A percentile compares a stretch with the other conserved stretches of the same genome.
These are phyloP conservation scores for Lerista edwardsae DNA, from an alignment of 2,797 vertebrate genomes.

Conservation along the genomic window DNA sequence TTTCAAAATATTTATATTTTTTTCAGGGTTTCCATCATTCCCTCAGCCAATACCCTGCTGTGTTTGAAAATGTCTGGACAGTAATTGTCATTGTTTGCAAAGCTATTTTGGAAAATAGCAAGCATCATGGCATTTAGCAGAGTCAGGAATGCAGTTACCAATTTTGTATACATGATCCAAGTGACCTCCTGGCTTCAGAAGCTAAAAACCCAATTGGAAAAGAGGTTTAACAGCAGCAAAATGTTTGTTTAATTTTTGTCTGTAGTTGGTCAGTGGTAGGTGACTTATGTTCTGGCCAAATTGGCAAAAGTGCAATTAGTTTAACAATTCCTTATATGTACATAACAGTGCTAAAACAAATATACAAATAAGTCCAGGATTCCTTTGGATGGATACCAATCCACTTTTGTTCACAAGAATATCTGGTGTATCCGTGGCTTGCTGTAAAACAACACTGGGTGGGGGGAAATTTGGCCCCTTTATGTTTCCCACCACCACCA, in stretches of 20 bases:
- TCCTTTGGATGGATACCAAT: slow-evolving; percentile 47
- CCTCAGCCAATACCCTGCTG: slow-evolving; percentile 77
- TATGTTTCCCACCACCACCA: no score
- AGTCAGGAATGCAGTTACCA: slow-evolving; percentile 77
- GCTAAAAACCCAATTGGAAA: slow-evolving; percentile 59
- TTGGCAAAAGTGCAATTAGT: slow-evolving; percentile 75
- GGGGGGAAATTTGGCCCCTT: no score
- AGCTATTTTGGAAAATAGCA: slow-evolving; percentile 73
- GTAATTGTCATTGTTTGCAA: slow-evolving; percentile 78
- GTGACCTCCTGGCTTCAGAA: slow-evolving; percentile 78
- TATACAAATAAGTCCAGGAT: slow-evolving; percentile 54
- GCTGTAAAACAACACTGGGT: no score
- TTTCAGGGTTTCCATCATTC: slow-evolving; percentile 75
- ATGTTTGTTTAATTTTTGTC: slow-evolving; percentile 77
- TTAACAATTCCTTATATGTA: slow-evolving; percentile 82
- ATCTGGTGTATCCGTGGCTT: slow-evolving; percentile 11
- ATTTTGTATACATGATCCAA: slow-evolving; percentile 76
- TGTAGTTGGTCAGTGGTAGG: slow-evolving; percentile 75
- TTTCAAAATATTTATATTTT: slow-evolving; percentile 81
- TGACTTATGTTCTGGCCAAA: slow-evolving; percentile 73
- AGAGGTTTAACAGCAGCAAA: slow-evolving; percentile 70
- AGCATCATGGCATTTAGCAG: slow-evolving; percentile 70
- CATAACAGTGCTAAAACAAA: slow-evolving; percentile 72
- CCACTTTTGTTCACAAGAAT: slow-evolving; percentile 53
- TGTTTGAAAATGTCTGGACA: slow-evolving; percentile 80